A percentile compares a stretch with the other conserved stretches of the same genome.
Conservation (phyloP, 2,797 vertebrate genomes). For the Dendrocincla tyrannina region DNA sequence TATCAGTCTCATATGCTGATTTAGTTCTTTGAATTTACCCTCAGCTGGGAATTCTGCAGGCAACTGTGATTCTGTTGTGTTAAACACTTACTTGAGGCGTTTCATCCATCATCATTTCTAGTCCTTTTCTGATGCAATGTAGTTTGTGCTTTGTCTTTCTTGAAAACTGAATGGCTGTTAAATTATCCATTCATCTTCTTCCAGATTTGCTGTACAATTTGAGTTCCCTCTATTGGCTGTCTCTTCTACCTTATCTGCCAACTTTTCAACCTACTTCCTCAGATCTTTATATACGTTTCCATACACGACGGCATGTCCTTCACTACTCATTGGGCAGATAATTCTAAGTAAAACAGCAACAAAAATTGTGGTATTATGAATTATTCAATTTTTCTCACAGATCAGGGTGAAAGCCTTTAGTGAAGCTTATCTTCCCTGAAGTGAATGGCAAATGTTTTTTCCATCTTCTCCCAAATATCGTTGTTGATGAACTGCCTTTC, state of each 20-base stretch:
- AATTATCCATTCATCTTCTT: slow-evolving; percentile 87
- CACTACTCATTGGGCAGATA: slow-evolving; percentile 15
- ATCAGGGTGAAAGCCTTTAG: not conserved
- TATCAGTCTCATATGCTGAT: slow-evolving; percentile 78
- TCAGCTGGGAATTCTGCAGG: slow-evolving; percentile 77
- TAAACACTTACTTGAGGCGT: slow-evolving; percentile 73
- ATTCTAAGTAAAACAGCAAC: slow-evolving; percentile 8
- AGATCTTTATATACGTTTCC: slow-evolving; percentile 44
- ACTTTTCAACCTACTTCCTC: slow-evolving; percentile 71
- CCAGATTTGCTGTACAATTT: slow-evolving; percentile 75
- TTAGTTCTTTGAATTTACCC: slow-evolving; percentile 73
- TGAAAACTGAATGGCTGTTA: slow-evolving; percentile 83
- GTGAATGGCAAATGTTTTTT: not conserved
- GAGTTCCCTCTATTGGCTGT: slow-evolving; percentile 70
- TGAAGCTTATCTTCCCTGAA: not conserved
- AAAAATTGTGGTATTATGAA: not conserved
- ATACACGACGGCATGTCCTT: slow-evolving; percentile 49
- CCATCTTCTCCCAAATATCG: not conserved
- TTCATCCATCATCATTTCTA: slow-evolving; percentile 83
- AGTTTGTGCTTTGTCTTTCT: slow-evolving; percentile 83
- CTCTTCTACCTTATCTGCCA: slow-evolving; percentile 77
- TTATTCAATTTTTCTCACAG: not conserved
- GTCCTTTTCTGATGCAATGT: slow-evolving; percentile 83
- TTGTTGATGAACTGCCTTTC: not conserved
- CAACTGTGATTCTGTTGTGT: slow-evolving; percentile 73